Conservation (phyloP, 2,113 vertebrate genomes). For the Protobothrops mucrosquamatus region DNA sequence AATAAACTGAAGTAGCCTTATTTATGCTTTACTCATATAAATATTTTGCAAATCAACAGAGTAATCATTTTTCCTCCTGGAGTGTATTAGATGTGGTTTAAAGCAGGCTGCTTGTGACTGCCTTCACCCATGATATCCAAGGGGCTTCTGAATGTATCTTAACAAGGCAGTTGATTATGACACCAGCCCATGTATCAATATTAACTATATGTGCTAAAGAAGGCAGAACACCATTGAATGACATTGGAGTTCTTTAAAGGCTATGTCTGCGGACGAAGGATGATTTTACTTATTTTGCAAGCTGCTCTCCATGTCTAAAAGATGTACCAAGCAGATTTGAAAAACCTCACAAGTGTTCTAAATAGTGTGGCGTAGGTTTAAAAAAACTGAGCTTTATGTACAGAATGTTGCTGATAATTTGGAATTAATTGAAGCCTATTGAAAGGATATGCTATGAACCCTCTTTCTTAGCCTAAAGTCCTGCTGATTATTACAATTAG, state of each 20-base stretch:
- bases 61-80: neutral
- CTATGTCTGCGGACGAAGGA: neutral
- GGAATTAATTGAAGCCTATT: neutral
- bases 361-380: neutral
- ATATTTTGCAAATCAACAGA: neutral
- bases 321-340: neutral
- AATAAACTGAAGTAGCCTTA: neutral
- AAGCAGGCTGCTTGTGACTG: neutral
- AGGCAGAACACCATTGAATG: neutral
- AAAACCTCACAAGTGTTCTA: neutral
- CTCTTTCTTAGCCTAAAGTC: neutral
- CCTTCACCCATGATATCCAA: neutral
- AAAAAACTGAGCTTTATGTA: neutral
- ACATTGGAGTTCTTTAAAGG: neutral
- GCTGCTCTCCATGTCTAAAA: neutral
- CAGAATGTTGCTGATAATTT: slow-evolving; percentile 1
- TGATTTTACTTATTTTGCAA: neutral
- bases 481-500: neutral
- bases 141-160: neutral
- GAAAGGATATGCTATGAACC: neutral
- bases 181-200: neutral
- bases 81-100: neutral
- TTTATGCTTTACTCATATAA: neutral
- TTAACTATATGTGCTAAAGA: neutral
- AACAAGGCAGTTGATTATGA: neutral